Conservation (phyloP, 2,797 vertebrate species). For the Channa striata region DNA sequence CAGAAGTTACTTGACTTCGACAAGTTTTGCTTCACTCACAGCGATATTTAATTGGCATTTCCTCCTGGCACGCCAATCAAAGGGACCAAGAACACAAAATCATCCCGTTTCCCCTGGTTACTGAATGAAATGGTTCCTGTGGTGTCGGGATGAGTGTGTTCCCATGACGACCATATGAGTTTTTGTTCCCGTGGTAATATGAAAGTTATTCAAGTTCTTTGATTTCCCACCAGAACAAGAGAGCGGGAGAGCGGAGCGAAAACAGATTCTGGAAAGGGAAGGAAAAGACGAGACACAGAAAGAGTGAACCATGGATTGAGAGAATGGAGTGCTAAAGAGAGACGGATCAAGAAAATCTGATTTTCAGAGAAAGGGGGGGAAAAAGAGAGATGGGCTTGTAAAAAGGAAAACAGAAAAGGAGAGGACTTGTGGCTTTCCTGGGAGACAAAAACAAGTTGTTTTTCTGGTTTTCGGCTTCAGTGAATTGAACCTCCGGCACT, state of each 20-base stretch:
- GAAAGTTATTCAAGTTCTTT: conserved; percentile 66
- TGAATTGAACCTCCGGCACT: conserved; percentile 53
- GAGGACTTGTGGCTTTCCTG: conserved; percentile 26
- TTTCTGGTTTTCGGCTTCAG: conserved; percentile 63
- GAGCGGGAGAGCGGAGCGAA: neutral
- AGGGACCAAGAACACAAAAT: conserved; percentile 36
- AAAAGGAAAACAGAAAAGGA: conserved; percentile 21
- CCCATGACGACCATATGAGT: conserved; percentile 49
- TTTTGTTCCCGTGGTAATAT: conserved; percentile 59
- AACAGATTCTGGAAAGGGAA: conserved; percentile 3
- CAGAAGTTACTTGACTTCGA: conserved; percentile 27
- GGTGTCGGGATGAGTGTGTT: conserved; percentile 48
- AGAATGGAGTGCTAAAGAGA: conserved; percentile 32
- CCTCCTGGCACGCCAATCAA: conserved; percentile 46
- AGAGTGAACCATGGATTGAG: neutral
- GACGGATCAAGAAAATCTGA: conserved; percentile 47
- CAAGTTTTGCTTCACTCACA: conserved; percentile 32
- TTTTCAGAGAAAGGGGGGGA: conserved; percentile 32
- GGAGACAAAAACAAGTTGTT: conserved; percentile 59
- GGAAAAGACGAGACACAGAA: conserved; percentile 7
- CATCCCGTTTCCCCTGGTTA: conserved; percentile 30
- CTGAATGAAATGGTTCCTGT: conserved; percentile 37
- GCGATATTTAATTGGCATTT: conserved; percentile 57
- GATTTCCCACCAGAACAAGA: conserved; percentile 61
- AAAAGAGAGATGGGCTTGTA: conserved; percentile 1